phyloP scores from a whole-genome alignment of 2,113 vertebrate genomes.

The Mungos mungo region DNA sequence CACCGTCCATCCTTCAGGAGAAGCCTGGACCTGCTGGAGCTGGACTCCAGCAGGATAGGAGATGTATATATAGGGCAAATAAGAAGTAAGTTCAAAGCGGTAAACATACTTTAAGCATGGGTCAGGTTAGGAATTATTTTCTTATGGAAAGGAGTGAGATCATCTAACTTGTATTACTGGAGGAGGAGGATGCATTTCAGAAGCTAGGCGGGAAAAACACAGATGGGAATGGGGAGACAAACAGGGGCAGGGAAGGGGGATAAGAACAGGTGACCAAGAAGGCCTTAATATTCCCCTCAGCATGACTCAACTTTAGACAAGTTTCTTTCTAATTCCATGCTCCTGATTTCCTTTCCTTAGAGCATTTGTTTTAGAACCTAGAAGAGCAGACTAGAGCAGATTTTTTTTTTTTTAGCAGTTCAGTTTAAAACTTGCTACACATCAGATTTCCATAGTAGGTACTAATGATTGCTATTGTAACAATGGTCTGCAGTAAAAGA shows the following conservation, averaged over 20 bases:
- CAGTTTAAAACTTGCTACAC: neutral
- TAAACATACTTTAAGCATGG: neutral
- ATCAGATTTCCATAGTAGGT: neutral
- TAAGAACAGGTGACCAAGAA: too few relatives aligned
- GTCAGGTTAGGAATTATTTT: neutral
- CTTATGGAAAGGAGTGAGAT: neutral
- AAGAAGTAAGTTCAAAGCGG: neutral
- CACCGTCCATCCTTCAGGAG: too few relatives aligned
- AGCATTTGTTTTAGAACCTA: neutral
- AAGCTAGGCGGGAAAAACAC: neutral
- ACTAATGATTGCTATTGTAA: neutral
- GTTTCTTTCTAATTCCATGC: fast-evolving
- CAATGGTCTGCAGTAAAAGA: neutral
- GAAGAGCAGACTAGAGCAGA: neutral
- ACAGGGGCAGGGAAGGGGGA: neutral
- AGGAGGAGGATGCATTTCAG: neutral
- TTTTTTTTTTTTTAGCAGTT: neutral
- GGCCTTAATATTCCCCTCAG: neutral
- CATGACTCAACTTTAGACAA: neutral
- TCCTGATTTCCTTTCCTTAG: neutral
- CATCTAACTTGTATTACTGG: neutral
- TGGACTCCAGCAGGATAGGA: neutral
- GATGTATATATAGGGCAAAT: neutral
- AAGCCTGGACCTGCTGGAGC: too few relatives aligned
- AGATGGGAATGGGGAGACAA: neutral